These are phyloP conservation scores for Enteromius paludinosus DNA, from an alignment of 2,797 vertebrate species.

Conservation along the genomic window DNA sequence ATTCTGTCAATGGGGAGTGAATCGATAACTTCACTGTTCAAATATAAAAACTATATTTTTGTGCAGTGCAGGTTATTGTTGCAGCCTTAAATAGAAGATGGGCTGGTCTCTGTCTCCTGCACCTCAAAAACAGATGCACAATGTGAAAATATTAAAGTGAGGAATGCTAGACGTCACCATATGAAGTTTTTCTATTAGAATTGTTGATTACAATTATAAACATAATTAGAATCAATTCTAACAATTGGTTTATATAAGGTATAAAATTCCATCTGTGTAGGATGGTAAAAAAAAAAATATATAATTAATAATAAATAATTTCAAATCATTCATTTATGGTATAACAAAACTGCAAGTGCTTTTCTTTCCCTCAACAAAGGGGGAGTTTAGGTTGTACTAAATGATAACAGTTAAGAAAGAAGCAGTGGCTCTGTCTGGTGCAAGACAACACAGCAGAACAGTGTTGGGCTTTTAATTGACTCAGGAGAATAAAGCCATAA, in stretches of 20 bases:
- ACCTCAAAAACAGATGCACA: neutral
- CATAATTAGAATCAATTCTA: neutral
- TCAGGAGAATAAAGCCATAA: constrained; percentile 35
- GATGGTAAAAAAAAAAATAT: neutral
- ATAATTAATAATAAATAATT: neutral
- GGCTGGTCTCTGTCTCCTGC: neutral
- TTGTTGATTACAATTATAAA: neutral
- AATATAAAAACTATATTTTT: neutral
- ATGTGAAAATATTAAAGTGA: neutral
- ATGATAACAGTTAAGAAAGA: neutral
- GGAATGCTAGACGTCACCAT: neutral
- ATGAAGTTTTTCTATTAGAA: neutral
- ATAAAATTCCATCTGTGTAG: neutral
- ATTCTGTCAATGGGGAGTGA: neutral
- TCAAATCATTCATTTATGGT: neutral
- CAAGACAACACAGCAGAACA: constrained; percentile 2
- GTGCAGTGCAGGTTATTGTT: neutral
- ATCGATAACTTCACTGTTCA: neutral
- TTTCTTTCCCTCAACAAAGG: neutral
- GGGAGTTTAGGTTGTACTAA: neutral
- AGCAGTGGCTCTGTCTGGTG: neutral
- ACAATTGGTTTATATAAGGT: neutral
- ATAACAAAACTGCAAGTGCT: neutral
- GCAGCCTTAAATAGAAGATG: neutral
- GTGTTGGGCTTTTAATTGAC: constrained; percentile 40